Evolutionary conservation across 2,888 invertebrate genomes (phyloP), one percentile per base, ranked within the genome.

Genomic region (Chaitophorus viminalis): DNA sequence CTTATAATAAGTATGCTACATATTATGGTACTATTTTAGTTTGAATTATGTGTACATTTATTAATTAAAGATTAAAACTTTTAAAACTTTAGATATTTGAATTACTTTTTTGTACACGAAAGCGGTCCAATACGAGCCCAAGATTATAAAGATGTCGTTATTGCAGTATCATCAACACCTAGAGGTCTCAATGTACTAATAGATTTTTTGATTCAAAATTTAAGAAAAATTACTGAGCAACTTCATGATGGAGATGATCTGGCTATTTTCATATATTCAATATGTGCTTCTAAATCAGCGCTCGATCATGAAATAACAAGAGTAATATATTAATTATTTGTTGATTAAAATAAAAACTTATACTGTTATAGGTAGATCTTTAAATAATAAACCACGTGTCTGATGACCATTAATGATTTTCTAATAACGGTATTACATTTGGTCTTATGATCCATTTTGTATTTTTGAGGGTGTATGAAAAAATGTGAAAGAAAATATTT

Each of bases 61-160:
- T 46, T 14, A 14, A 46, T 46, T 11, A 14, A 46, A 46, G 14
- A 14, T 46, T 21, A 14, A 46, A 46, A 14, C 14, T 46, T 9
- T n/a, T 36, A 11, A 9, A 17, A 25, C 39, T 75, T 0, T n/a
- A 84, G 84, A n/a, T 84, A 76, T 25, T 46, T 84, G 11, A 84
- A 84, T 9, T 76, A 76, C 17, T 68, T 68, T n/a, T 76, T 84
- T 25, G 83, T 36, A 0, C 14, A 3, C 0, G 8, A 75, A 18
- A 1, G 70, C 17, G 54, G 70, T 3, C 78, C 78, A 17, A 86
- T 86, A 0, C 9, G 54, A 54, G 6, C 54, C 9, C 85, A 86
- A 72, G 85, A 86, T 36, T 78, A 21, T 31, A 72, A 54, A n/a
- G 78, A 77, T 54, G 78, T 86, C 0, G 33, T 86, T 21, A 54